Evolutionary conservation across 2,113 vertebrate genomes (phyloP), one percentile per base, ranked within the genome.

Genomic region (Podilymbus podiceps): DNA sequence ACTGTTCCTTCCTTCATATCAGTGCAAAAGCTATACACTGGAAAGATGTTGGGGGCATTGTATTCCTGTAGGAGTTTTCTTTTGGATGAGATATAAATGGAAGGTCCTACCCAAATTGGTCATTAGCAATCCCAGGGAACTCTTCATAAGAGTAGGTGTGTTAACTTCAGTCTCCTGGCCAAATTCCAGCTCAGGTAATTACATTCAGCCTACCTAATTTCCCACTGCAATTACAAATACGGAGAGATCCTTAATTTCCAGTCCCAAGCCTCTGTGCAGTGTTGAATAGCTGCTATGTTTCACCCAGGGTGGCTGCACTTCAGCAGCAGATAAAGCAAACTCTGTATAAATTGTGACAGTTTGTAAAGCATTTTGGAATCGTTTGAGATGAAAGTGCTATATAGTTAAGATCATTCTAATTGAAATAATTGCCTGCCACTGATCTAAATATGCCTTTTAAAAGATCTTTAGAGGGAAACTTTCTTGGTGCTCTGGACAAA

Each of bases 151-250:
- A 71, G 63, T 78, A 94, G 83, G 75, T 94, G 83, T 93, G 85
- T 84, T 96, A 97, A 93, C 85, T 92, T 94, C 28, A 77, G 85
- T 95, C 90, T 96, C 72, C 92, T 96, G 93, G 96, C 68, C 93
- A 90, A 93, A 96, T 90, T 97, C 95, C 93, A 96, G 79, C 72
- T 88, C 92, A 96, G 95, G 96, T 95, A 97, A 97, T 96, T 96
- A 92, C 93, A 95, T 90, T 95, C 90, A 95, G 88, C 93, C 93
- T 90, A 96, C 90, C 85, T 96, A 94, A 96, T 97, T 96, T 97
- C 93, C 93, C 93, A 81, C 79, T 96, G 92, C 96, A 97, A 96
- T 96, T 97, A 97, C 93, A 93, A 93, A 93, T 93, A 94, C 55
- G 90, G 90, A 91, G 73, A 88, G 59, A 84, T 85, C 74, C 84